Percentiles rank a stretch among this genome's conserved stretches.
Conservation (phyloP, 2,888 invertebrate genomes). For the Pristionchus exspectatus region DNA sequence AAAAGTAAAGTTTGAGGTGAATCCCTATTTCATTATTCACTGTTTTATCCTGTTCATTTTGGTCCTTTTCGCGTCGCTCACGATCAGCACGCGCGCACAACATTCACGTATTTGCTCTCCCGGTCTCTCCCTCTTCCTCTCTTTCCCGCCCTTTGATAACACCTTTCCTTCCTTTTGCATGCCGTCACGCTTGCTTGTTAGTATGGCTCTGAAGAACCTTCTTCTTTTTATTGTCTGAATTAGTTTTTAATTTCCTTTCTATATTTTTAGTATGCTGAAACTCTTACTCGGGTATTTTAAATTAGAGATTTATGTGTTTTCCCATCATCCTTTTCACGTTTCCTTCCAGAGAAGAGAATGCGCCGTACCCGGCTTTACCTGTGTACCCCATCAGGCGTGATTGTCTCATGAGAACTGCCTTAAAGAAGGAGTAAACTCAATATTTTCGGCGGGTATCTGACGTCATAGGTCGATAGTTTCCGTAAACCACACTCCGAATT, state of each 20-base stretch:
- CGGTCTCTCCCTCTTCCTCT: background rate
- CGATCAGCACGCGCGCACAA: background rate
- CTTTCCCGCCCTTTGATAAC: background rate
- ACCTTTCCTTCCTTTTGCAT: background rate
- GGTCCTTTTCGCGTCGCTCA: background rate
- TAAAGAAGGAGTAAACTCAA: no score
- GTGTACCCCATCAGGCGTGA: no score
- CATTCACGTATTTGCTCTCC: background rate
- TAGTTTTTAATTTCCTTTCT: no score
- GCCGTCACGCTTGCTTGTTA: background rate
- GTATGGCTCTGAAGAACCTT: no score
- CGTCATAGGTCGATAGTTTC: no score
- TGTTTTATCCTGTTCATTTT: background rate
- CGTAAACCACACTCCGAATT: no score
- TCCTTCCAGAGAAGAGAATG: no score
- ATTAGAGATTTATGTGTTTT: background rate
- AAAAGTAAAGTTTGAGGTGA: background rate
- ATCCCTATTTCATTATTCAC: background rate
- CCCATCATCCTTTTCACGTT: no score
- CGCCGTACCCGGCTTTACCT: no score
- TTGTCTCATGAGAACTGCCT: no score
- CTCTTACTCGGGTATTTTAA: background rate
- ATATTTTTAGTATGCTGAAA: background rate
- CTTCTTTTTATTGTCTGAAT: no score
- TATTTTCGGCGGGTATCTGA: no score